Evolutionary conservation across 2,797 vertebrate genomes (phyloP), one percentile per base, ranked within the genome.

Genomic region (Falco novaeseelandiae): DNA sequence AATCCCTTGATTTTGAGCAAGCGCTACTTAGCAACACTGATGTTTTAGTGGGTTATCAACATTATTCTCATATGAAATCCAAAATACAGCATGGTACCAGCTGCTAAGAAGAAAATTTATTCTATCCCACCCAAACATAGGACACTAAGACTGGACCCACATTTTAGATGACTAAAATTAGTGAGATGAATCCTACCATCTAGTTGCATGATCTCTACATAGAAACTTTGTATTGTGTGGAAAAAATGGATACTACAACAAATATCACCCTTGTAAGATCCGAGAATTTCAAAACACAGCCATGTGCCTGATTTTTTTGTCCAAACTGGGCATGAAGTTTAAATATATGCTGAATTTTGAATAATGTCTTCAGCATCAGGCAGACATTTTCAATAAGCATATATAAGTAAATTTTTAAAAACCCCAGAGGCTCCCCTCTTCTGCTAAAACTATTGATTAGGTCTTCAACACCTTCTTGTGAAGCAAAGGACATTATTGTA

Each of bases 191-290:
- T 80, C 27, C 38, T 70, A 27, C 10, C 11, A 26, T 55, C 7
- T 25, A 38, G 2, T 15, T 55, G 73, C 1, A 0, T 26, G 72
- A 19, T 27, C 21, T 65, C 19, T 42, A 12, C 0, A 0, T 4
- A 72, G 32, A 44, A 4, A 13, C 4, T 48, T 62, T 16, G 2
- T 34, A 27, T 22, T 48, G 13, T 1, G 6, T 36, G 14, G 23
- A 72, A 80, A 90, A 71, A 26, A 10, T 40, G 38, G 27, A 52
- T 29, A 7, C 6, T 49, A 34, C 19, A 83, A n/a, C 6, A 61
- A 51, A 42, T 7, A 36, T 57, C 40, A 38, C 8, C 14, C 13
- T 52, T 2, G 1, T 38, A 78, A 49, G 12, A 70, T n/a, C 13
- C 11, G 12, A 74, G 29, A 78, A 83, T 14, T 83, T 54, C 34